A percentile compares a stretch with the other conserved stretches of the same genome.
phyloP scores from a whole-genome alignment of 2,888 invertebrate genomes.

The Cheilosia variabilis region DNA sequence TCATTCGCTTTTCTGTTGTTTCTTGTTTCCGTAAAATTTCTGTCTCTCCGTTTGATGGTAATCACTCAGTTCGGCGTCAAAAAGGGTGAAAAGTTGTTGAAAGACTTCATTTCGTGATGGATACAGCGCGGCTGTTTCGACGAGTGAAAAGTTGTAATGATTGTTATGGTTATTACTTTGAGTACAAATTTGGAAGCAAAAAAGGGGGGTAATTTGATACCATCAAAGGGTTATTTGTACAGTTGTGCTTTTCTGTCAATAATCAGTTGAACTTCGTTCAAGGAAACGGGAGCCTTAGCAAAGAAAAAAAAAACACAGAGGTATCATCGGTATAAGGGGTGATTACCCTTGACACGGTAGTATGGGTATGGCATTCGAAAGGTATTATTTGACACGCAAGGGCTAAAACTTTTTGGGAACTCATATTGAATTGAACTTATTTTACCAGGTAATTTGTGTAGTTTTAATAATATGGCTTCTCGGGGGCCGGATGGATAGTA shows the following conservation, averaged over 20 bases:
- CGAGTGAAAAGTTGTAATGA: slow-evolving; percentile 34
- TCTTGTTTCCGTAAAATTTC: slow-evolving; percentile 8
- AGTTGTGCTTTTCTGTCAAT: neutral
- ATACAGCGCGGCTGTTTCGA: neutral
- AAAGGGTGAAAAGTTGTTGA: slow-evolving; percentile 51
- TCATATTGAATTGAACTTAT: no score
- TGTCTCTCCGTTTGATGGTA: slow-evolving; percentile 26
- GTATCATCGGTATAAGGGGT: no score
- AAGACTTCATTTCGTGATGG: slow-evolving; percentile 32
- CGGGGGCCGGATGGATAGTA: no score
- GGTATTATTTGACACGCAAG: no score
- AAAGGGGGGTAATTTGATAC: slow-evolving; percentile 1
- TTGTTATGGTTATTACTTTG: slow-evolving; percentile 56
- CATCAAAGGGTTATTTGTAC: slow-evolving; percentile 2
- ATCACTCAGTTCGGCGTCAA: slow-evolving; percentile 38
- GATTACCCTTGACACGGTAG: no score
- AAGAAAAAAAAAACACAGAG: no score
- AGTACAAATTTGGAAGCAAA: neutral
- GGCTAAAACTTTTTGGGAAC: no score
- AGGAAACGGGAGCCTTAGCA: neutral
- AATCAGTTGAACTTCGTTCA: neutral
- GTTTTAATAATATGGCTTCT: no score
- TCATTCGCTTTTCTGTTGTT: neutral
- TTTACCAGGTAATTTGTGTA: no score
- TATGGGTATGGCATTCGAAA: no score